Base-by-base conservation (phyloP, 2,797 vertebrate species). In the Pogonophryne albipinna region DNA sequence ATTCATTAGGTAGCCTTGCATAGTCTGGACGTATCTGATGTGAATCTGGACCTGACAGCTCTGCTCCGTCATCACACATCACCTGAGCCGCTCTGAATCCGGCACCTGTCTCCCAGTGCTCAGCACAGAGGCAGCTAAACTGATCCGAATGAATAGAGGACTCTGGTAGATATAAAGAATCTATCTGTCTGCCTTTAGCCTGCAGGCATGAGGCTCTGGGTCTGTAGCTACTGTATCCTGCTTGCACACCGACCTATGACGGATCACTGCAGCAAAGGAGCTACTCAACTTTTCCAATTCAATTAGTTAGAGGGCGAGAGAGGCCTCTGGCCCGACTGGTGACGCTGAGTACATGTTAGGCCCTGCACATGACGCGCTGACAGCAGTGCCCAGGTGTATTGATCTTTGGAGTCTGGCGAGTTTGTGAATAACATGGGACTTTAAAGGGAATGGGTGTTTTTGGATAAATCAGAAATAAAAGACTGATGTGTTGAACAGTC, bases 1-100 rank as follows among this genome's bases (percentile, higher is more conserved):
- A 95, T 95, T 95, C 91, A 94, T 94, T 85, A 91, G 85, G 83
- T 89, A 86, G 87, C 87, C 89, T 82, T 82, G 86, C 88, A 88
- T 89, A 86, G 90, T 91, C 84, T 86, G 88, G 86, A 90, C 61
- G 45, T 76, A 87, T 90, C 86, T 90, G 91, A 93, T 87, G 90
- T 89, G 91, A 88, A 91, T 89, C 78, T 83, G 86, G 86, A 91
- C 87, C 86, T 91, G 93, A 93, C 92, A 92, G 90, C 88, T 89
- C 87, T 82, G 89, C 93, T 93, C 88, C 71, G 81, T 93, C 92
- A 94, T 91, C 89, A 87, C 87, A 88, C 90, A 91, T 92, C 92
- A 90, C 88, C 91, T 77, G 83, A 77, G 86, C 88, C 80, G 74
- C 77, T 91, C 79, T 13, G 82, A 86, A 78, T 86, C 85, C 72